Percentiles rank a stretch among this genome's conserved stretches.
These are phyloP conservation scores for Noctua fimbriata DNA, from an alignment of 2,888 invertebrate genomes.

Conservation along the genomic window DNA sequence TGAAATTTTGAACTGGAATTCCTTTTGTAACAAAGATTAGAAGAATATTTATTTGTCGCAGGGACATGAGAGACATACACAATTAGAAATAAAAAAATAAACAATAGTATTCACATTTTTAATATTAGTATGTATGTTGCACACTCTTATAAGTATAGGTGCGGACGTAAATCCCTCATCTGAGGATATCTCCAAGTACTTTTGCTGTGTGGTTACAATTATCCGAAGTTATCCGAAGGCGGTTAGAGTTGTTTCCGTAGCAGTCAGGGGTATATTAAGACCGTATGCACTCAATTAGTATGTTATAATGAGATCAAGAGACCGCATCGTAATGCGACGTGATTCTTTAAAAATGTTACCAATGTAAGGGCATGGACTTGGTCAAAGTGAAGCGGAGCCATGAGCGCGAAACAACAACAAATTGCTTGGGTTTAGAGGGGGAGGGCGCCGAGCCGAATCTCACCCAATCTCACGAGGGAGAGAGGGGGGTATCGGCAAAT, in stretches of 20 bases:
- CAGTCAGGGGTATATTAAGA: not conserved
- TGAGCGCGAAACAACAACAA: too few species aligned
- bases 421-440: too few species aligned
- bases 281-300: not conserved
- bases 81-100: too few species aligned
- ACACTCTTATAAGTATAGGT: not conserved
- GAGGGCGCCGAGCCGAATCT: too few species aligned
- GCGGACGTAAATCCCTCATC: not conserved
- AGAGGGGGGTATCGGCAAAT: too few species aligned
- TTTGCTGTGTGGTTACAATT: constrained; percentile 17
- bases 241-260: constrained; percentile 4
- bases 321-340: constrained; percentile 6
- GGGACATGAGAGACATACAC: too few species aligned
- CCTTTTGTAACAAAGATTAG: not conserved
- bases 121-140: not conserved
- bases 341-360: not conserved
- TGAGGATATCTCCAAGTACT: not conserved
- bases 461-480: too few species aligned
- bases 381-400: not conserved
- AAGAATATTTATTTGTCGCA: too few species aligned
- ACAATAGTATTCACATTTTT: too few species aligned
- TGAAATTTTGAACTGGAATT: not conserved
- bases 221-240: not conserved
- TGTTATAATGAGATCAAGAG: constrained; percentile 34
- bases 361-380: not conserved